phyloP scores from a whole-genome alignment of 23 tunicate genomes.

The Phallusia fumigata region DNA sequence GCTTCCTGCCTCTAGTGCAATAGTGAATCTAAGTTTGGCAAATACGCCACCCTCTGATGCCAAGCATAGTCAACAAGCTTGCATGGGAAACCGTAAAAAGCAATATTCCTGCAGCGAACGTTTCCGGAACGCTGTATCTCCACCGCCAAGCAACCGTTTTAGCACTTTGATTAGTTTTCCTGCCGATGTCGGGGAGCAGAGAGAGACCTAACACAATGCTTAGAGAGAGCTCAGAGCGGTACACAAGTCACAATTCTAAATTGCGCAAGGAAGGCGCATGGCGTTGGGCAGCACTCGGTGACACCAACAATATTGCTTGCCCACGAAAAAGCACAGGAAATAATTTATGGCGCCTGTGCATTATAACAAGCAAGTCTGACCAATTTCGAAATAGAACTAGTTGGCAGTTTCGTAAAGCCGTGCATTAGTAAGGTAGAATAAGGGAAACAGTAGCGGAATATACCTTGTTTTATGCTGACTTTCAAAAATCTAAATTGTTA shows the following conservation, averaged over 20 bases:
- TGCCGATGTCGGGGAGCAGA: not conserved
- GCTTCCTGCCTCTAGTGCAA: not conserved
- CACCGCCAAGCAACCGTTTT: slow-evolving; percentile 1
- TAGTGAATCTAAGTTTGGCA: slow-evolving; percentile 3
- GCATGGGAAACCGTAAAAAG: slow-evolving; percentile 14
- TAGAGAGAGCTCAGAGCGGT: slow-evolving; percentile 2
- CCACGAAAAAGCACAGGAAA: not conserved
- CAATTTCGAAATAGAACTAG: not conserved
- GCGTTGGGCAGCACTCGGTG: not conserved
- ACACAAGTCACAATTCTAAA: not conserved
- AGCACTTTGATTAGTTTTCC: not conserved
- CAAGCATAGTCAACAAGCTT: slow-evolving; percentile 4
- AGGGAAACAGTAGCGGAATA: too few species aligned
- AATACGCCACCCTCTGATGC: not conserved
- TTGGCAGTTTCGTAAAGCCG: not conserved
- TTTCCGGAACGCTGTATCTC: slow-evolving; percentile 10
- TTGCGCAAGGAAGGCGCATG: not conserved
- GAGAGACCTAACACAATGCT: not conserved
- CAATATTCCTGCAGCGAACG: slow-evolving; percentile 8
- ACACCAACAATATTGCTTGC: slow-evolving; percentile 6
- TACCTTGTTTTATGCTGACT: too few species aligned
- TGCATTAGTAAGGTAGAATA: too few species aligned
- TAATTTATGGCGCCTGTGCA: slow-evolving; percentile 3
- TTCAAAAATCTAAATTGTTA: too few species aligned
- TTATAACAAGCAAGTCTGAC: not conserved